A percentile compares a stretch with the other conserved stretches of the same genome.
These are phyloP conservation scores for Indicator indicator DNA, from an alignment of 2,113 vertebrate species.

Conservation along the genomic window DNA sequence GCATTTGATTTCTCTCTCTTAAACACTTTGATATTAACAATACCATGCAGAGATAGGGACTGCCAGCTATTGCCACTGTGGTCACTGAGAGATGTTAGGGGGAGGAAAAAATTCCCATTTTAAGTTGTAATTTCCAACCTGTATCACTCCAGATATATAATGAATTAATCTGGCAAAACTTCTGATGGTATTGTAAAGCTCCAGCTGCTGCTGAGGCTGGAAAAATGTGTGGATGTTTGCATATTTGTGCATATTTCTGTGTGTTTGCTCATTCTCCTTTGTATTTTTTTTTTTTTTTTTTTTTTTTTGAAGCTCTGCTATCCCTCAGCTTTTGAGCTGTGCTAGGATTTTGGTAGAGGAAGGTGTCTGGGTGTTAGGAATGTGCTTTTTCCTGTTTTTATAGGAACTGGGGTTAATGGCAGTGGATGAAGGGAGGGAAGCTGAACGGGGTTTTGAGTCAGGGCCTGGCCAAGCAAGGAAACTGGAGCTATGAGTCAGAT, in stretches of 20 bases:
- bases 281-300: neutral
- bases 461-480: conserved; percentile 25
- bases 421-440: conserved; percentile 54
- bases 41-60: neutral
- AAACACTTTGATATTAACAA: neutral
- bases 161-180: neutral
- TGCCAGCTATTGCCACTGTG: neutral
- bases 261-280: neutral
- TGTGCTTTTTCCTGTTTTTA: conserved; percentile 72
- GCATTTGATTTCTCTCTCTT: neutral
- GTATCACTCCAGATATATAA: neutral
- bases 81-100: neutral
- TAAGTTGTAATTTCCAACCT: neutral
- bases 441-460: conserved; percentile 28
- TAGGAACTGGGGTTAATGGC: conserved; percentile 59
- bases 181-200: neutral
- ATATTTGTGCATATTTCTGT: neutral
- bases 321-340: neutral
- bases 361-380: conserved; percentile 52
- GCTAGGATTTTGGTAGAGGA: conserved; percentile 34
- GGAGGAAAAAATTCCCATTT: neutral
- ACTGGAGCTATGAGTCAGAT: conserved; percentile 55
- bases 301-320: neutral
- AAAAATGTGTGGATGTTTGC: neutral
- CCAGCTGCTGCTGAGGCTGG: neutral